Evolutionary conservation across 2,888 invertebrate genomes (phyloP).

Genomic region (Fragum sueziense): DNA sequence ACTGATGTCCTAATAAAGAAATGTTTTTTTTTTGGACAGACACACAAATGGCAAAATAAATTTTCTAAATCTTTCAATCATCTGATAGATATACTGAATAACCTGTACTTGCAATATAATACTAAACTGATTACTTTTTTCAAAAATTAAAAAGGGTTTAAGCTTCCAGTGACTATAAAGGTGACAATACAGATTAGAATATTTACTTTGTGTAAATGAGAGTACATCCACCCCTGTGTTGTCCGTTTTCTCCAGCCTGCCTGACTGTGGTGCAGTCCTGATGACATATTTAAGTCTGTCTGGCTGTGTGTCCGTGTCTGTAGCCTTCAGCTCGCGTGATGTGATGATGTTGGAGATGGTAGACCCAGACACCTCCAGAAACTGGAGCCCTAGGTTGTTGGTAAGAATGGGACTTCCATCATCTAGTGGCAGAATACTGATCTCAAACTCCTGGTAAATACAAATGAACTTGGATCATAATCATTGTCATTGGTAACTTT

Average conservation of each 20-base stretch:
- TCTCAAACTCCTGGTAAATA: slow-evolving; percentile 71
- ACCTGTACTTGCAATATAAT: no score
- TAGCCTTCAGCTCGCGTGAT: slow-evolving; percentile 68
- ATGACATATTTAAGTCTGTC: slow-evolving; percentile 72
- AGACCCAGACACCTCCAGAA: slow-evolving; percentile 68
- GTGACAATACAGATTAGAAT: no score
- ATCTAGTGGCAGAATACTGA: slow-evolving; percentile 76
- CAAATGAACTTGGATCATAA: no score
- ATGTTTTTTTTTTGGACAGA: no score
- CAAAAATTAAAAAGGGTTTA: no score
- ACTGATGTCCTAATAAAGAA: no score
- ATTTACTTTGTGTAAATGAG: slow-evolving; percentile 77
- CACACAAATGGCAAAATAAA: no score
- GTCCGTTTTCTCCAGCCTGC: slow-evolving; percentile 71
- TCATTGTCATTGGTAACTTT: no score
- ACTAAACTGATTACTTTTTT: no score
- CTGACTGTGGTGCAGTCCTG: slow-evolving; percentile 71
- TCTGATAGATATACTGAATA: no score
- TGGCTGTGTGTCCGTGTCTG: slow-evolving; percentile 73
- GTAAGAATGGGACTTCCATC: slow-evolving; percentile 78
- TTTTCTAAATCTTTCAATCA: no score
- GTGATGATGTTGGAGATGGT: slow-evolving; percentile 73
- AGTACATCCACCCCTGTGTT: slow-evolving; percentile 63
- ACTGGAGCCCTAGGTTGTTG: slow-evolving; percentile 76
- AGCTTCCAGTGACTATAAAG: no score